Base-by-base conservation (phyloP, 2,113 vertebrate genomes). In the Phalacrocorax brasilianus region DNA sequence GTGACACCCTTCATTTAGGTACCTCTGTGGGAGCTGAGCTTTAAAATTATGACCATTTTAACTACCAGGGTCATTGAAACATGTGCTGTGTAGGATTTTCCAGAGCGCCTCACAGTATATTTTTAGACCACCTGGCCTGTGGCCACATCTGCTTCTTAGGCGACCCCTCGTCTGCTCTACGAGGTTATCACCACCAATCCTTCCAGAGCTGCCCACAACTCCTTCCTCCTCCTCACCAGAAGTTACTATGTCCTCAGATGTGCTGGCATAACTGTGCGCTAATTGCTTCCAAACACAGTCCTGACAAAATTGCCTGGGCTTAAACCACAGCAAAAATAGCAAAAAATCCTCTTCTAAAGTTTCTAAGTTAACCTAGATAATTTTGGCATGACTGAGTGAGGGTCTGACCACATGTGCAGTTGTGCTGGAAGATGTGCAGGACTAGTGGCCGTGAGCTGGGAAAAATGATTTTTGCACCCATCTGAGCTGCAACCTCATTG, bases 261-360 rank as follows among this genome's bases (percentile, higher is more conserved):
- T 58, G 66, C 32, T 79, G 85, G 56, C 42, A 42, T 45, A 53
- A 38, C 24, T 33, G 40, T 20, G 33, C 2, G 0, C 13, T 45
- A 32, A 78, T 67, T 67, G 3, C 47, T 88, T 90, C 96, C 94
- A 61, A 74, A 58, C 49, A 44, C 33, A 50, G 33, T 63, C 70
- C 82, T 5, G 50, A 81, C 66, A 86, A 32, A 30, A 59, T 42
- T 40, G 35, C 24, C 76, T 65, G 66, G 49, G 66, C 14, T 92
- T 13, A 47, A 96, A 88, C 22, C 56, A 11, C 82, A 44, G 79
- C 20, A 92, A 85, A 92, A 92, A 67, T 21, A 89, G 49, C 42
- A 44, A 38, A 88, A n/a, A 88, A n/a, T 42, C 52, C 18, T 63
- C 49, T 50, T 32, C 88, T 56, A 33, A 77, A 68, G 28, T 65